Evolutionary conservation across 2,113 vertebrate species (phyloP).

Genomic region (Platichthys flesus): DNA sequence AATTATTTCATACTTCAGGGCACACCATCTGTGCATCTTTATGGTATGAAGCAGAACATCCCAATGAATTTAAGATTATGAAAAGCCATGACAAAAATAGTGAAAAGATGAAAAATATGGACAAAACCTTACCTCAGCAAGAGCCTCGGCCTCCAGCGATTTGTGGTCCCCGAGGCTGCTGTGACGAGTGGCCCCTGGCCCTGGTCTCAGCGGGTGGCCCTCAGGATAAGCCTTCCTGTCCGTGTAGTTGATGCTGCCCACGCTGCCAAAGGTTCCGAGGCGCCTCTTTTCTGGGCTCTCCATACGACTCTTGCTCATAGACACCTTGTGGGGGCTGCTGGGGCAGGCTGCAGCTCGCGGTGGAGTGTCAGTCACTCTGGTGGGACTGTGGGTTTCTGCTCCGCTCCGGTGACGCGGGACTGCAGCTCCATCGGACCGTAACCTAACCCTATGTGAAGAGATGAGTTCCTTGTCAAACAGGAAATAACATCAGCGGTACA

Average conservation of each 20-base stretch:
- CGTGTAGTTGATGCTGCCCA: slow-evolving; percentile 94
- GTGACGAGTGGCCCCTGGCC: slow-evolving; percentile 92
- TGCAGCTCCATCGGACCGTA: slow-evolving; percentile 94
- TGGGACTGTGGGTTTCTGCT: slow-evolving; percentile 92
- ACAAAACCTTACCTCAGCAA: slow-evolving; percentile 88
- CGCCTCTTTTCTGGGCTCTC: slow-evolving; percentile 97
- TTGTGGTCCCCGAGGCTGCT: slow-evolving; percentile 99
- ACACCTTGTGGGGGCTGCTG: slow-evolving; percentile 96
- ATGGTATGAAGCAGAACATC: not conserved
- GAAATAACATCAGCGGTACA: not conserved
- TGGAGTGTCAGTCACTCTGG: slow-evolving; percentile 92
- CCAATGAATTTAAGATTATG: not conserved
- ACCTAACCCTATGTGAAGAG: slow-evolving; percentile 85
- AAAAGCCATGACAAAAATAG: not conserved
- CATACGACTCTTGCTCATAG: slow-evolving; percentile 87
- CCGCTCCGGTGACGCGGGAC: slow-evolving; percentile 91
- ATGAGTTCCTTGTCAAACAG: slow-evolving; percentile 12
- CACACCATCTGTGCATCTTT: not conserved
- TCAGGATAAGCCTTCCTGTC: slow-evolving; percentile 92
- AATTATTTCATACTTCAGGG: not conserved
- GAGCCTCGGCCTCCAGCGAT: slow-evolving; percentile 93
- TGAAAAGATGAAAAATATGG: not conserved
- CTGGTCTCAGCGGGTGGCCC: slow-evolving; percentile 87
- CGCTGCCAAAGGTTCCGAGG: slow-evolving; percentile 94
- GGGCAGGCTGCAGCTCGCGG: slow-evolving; percentile 95